These are phyloP conservation scores for Spinus pinus DNA, from an alignment of 2,797 vertebrate species.

Conservation along the genomic window DNA sequence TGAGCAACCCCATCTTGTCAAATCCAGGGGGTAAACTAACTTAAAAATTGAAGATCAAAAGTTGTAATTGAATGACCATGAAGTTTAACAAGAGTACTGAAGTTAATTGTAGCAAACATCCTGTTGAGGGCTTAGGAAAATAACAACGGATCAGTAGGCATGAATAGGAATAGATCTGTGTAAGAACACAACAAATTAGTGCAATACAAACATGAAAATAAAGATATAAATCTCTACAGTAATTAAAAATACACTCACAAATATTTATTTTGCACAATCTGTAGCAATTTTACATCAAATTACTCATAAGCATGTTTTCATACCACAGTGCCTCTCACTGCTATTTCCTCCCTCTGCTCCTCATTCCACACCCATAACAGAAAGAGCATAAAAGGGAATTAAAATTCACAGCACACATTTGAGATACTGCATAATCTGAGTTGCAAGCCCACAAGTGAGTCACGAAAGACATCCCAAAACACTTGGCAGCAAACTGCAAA, in stretches of 20 bases:
- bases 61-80: not conserved
- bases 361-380: not conserved
- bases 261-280: not conserved
- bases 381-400: not conserved
- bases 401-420: not conserved
- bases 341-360: not conserved
- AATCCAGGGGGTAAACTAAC: not conserved
- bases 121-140: not conserved
- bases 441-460: not conserved
- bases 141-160: not conserved
- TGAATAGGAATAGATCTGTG: not conserved
- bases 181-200: not conserved
- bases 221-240: not conserved
- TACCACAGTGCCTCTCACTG: not conserved
- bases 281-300: not conserved
- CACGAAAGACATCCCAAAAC: not conserved
- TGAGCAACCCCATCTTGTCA: not conserved
- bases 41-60: not conserved
- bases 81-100: not conserved
- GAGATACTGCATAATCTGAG: not conserved
- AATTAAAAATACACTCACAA: not conserved
- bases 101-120: not conserved
- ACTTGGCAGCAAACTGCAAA: slow-evolving; percentile 4
- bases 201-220: not conserved
- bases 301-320: not conserved